A percentile compares a stretch with the other conserved stretches of the same genome.
phyloP scores from a whole-genome alignment of 2,888 invertebrate genomes.

The Choreutis nemorana region DNA sequence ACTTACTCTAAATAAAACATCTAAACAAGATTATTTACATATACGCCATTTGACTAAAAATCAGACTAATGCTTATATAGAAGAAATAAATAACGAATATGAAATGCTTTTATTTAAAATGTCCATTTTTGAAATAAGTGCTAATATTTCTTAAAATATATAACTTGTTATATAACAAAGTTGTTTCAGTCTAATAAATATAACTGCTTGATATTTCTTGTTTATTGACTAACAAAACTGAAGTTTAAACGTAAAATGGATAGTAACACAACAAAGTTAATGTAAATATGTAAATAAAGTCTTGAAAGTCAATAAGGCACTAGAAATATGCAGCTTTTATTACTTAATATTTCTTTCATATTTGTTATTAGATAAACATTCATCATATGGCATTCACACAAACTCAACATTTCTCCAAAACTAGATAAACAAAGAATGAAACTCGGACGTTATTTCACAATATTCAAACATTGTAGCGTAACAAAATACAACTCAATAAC shows the following conservation, averaged over 20 bases:
- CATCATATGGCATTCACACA: slow-evolving; percentile 25
- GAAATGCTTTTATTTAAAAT: slow-evolving; percentile 59
- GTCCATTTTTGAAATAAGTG: slow-evolving; percentile 42
- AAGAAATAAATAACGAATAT: slow-evolving; percentile 64
- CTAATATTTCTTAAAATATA: slow-evolving; percentile 48
- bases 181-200: slow-evolving; percentile 49
- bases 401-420: slow-evolving; percentile 25
- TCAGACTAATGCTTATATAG: slow-evolving; percentile 56
- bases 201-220: slow-evolving; percentile 34
- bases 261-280: neutral
- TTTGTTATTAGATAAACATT: slow-evolving; percentile 43
- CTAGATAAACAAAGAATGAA: too few relatives aligned
- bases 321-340: slow-evolving; percentile 40
- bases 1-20: slow-evolving; percentile 61
- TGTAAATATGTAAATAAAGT: slow-evolving; percentile 17
- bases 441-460: too few relatives aligned
- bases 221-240: slow-evolving; percentile 46
- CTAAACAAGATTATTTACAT: slow-evolving; percentile 62
- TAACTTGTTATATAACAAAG: slow-evolving; percentile 43
- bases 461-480: too few relatives aligned
- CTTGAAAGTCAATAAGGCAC: slow-evolving; percentile 57
- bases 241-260: slow-evolving; percentile 4
- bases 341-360: slow-evolving; percentile 34
- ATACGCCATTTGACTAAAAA: slow-evolving; percentile 58
- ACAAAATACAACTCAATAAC: too few relatives aligned